These are phyloP conservation scores for Albula glossodonta DNA, from an alignment of 2,113 vertebrate genomes.

Conservation along the genomic window DNA sequence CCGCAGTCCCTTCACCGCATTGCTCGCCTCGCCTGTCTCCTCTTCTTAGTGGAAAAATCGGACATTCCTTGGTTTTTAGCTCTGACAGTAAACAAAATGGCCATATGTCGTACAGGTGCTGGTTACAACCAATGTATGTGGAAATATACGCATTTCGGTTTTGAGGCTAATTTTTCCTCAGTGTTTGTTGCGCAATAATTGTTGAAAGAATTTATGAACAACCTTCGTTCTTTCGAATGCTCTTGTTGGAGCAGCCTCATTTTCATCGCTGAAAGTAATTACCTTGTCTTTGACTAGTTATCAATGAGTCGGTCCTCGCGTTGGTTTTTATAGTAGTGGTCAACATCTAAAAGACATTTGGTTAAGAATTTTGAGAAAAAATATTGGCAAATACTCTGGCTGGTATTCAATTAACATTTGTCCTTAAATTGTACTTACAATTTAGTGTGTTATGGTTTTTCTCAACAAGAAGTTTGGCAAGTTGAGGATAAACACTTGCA, in stretches of 20 bases:
- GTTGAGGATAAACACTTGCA: too few relatives aligned
- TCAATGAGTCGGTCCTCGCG: too few relatives aligned
- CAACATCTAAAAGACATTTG: too few relatives aligned
- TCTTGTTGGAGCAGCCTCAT: background rate
- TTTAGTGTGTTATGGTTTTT: too few relatives aligned
- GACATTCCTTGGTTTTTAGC: conserved; percentile 24
- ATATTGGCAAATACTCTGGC: too few relatives aligned
- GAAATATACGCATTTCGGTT: too few relatives aligned
- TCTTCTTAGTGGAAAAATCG: background rate
- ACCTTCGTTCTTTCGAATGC: background rate
- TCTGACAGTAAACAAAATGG: background rate
- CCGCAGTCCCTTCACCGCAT: background rate
- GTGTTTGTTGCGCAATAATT: background rate
- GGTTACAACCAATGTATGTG: background rate
- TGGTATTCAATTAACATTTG: too few relatives aligned
- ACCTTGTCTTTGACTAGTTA: too few relatives aligned
- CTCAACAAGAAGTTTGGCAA: too few relatives aligned
- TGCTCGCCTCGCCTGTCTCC: conserved; percentile 1
- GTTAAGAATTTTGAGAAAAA: too few relatives aligned
- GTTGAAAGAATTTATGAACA: background rate
- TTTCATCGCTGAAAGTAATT: background rate
- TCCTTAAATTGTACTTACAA: too few relatives aligned
- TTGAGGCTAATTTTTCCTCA: too few relatives aligned
- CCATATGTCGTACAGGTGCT: conserved; percentile 13
- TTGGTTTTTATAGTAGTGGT: background rate